Conservation (phyloP, 2,888 invertebrate genomes). For the Odontothrips loti region DNA sequence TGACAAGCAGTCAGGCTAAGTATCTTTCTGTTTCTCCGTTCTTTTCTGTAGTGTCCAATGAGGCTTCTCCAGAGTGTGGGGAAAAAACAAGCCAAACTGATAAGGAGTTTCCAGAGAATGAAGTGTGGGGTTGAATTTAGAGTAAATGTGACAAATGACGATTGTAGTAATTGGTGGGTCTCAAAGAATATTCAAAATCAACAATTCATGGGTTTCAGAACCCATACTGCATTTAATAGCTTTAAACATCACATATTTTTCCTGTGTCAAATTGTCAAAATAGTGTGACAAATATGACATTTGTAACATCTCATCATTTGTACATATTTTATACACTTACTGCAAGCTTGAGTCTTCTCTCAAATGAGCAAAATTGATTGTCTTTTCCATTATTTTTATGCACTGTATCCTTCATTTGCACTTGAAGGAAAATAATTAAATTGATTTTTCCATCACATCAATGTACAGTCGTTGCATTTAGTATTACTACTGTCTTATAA, state of each 20-base stretch:
- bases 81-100: background rate
- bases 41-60: background rate
- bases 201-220: background rate
- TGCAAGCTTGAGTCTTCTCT: background rate
- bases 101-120: constrained; percentile 3
- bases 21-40: background rate
- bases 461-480: background rate
- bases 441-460: background rate
- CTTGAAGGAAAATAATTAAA: background rate
- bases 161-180: background rate
- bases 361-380: constrained; percentile 5
- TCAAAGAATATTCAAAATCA: background rate
- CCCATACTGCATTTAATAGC: constrained; percentile 2
- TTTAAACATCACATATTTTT: constrained; percentile 4
- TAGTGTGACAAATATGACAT: background rate
- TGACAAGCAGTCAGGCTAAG: background rate
- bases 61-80: background rate
- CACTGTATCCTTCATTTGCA: background rate
- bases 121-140: background rate
- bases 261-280: background rate
- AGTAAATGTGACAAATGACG: background rate
- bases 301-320: background rate
- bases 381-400: background rate
- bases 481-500: background rate
- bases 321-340: background rate